Evolutionary conservation across 92 coral and sea anemone species (phyloP), one percentile per base, ranked within the genome.

Genomic region (Phenganax stokvisi): DNA sequence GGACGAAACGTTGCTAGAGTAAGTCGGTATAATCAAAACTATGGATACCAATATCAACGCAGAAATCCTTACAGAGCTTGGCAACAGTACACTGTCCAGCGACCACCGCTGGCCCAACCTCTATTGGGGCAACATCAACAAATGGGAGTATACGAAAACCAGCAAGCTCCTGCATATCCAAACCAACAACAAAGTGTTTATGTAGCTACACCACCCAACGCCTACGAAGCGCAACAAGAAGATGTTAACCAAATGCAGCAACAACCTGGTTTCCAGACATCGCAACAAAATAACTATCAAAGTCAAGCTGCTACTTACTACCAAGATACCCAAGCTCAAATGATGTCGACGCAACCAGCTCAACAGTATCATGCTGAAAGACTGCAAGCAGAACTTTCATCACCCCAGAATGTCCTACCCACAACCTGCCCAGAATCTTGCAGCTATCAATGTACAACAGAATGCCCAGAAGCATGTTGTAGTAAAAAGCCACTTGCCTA

Each of bases 11-110:
- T 10, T 29, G 66, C 68, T 1, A 53, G 53, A 57, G 47, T 54
- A 29, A 28, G 56, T 57, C 66, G 67, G 8, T 76, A 56, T 15
- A 76, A 76, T 54, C 17, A 67, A n/a, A 57, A 20, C 6, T 78
- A 78, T 62, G 72, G 51, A 28, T 29, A 78, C 44, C 70, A 57
- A 7, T 7, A 51, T 10, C 58, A 13, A 47, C 71, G 53, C 57
- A 27, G 64, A 66, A 66, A 66, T 58, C 81, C 81, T 9, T 61
- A 61, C 72, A 12, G 30, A 57, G 27, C 82, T 0, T 37, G 63
- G 10, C 82, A 78, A 52, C 81, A 31, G 71, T 58, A 11, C 20
- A 20, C 44, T 27, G n/a, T 6, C 77, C 82, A 62, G 72, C 72
- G 29, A 62, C 82, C 47, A 27, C 67, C 47, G 57, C 17, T 51